Evolutionary conservation across 53 echinoderm and acorn worm species (phyloP).

Genomic region (Holothuria scabra): DNA sequence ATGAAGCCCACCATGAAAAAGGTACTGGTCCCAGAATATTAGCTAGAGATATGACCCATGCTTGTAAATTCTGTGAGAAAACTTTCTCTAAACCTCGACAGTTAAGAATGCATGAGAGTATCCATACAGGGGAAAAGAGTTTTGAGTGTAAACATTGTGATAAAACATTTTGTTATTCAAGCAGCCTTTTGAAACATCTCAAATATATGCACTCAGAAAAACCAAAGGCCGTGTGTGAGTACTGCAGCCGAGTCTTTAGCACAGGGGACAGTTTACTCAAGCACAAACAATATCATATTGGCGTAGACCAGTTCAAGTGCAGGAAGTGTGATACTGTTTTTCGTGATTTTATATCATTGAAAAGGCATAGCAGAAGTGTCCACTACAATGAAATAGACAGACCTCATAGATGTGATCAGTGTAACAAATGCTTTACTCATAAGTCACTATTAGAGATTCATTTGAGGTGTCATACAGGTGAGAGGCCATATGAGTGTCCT

Average conservation of each 20-base stretch:
- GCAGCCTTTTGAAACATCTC: constrained; percentile 43
- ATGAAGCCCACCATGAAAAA: constrained; percentile 42
- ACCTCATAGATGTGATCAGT: constrained; percentile 11
- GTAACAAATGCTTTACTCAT: constrained; percentile 34
- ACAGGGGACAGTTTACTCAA: constrained; percentile 33
- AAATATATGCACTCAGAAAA: constrained; percentile 44
- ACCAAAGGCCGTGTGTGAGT: constrained; percentile 21
- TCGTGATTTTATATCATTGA: constrained; percentile 10
- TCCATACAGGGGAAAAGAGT: constrained; percentile 37
- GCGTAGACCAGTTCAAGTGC: constrained; percentile 36
- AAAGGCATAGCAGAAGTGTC: constrained; percentile 20
- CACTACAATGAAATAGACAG: constrained; percentile 18
- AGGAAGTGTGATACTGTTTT: constrained; percentile 21
- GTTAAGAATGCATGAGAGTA: constrained; percentile 37
- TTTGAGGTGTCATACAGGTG: constrained; percentile 30
- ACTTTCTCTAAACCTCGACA: constrained; percentile 16
- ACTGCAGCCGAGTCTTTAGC: constrained; percentile 28
- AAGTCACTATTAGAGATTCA: constrained; percentile 27
- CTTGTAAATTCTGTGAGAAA: constrained; percentile 20
- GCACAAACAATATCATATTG: constrained; percentile 32
- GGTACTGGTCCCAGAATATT: constrained; percentile 40
- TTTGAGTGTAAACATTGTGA: constrained; percentile 8
- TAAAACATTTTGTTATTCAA: constrained; percentile 40
- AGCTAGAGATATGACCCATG: constrained; percentile 31
- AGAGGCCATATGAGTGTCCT: constrained; percentile 15